Base-by-base conservation (phyloP, 92 coral and sea anemone species). In the Palythoa caribaeorum region DNA sequence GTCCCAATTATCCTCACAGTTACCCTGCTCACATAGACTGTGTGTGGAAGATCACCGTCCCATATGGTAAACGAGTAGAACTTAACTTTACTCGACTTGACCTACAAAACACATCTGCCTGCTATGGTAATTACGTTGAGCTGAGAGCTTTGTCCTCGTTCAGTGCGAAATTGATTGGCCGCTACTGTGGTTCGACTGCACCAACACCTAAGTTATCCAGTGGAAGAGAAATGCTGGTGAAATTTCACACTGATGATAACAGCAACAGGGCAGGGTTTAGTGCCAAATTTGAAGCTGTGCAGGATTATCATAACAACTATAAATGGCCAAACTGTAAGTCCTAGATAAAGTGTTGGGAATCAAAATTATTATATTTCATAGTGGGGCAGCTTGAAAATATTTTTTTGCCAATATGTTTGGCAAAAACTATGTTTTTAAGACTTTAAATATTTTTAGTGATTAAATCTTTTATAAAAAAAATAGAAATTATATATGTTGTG, bases 21-120 rank as follows among this genome's bases (percentile, higher is more conserved):
- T 73, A 73, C 44, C 54, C 77, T 21, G 44, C 12, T 52, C 38
- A 73, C 54, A 40, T 73, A 51, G 52, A 73, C 21, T 73, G 77
- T 73, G 0, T 39, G 2, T 73, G 77, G 77, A 73, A 73, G 53
- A 73, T 73, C 6, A 39, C 77, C 12, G 77, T 39, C 19, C 77
- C 77, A 7, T 10, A 17, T 40, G 77, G 52, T 51, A 3, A 39
- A 2, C 2, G 2, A 13, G 37, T 73, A 1, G 15, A 73, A 5
- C 54, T 73, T 2, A 73, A 48, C 20, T 38, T 73, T 21, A 73
- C 19, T 19, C 28, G 14, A 2, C 35, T 73, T 48, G 44, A 11
- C 21, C 20, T 73, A 8, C 28, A 73, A 40, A 12, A 38, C 52
- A 39, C 2, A 19, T 12, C 4, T 10, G 37, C 21, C 6, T 73